Evolutionary conservation across 2,113 vertebrate species (phyloP), one percentile per base, ranked within the genome.

Genomic region (Manacus vitellinus): DNA sequence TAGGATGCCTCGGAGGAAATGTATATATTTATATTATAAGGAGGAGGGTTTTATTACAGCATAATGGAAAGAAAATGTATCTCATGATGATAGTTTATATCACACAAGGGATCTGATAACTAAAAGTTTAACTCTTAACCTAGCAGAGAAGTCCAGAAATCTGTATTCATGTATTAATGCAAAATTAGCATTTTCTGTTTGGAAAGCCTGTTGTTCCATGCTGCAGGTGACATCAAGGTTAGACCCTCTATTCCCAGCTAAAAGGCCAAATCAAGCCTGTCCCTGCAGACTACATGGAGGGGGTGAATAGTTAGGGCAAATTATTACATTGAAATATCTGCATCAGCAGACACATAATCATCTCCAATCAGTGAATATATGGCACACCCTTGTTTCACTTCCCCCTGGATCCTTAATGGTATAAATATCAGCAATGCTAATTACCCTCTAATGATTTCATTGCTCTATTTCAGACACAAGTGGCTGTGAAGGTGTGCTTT

Each of bases 51-150:
- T 97, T 97, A 95, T 97, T 97, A 97, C 93, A 85, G 77, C 80
- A 80, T 98, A 97, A 97, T 97, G 97, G 97, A 97, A 96, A 96
- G 92, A 97, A 97, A 98, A 97, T 96, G 91, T 96, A 96, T 97
- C 96, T 97, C 92, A 92, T 96, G 95, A 97, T 96, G 96, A 95
- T 95, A 85, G 96, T 97, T 97, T 97, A 97, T 96, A 95, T 93
- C 95, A 95, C 97, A 95, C 96, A 95, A 89, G 95, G 96, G 96
- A 97, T 96, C 86, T 5, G 30, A 93, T 96, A 97, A 94, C 93
- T 85, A 87, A 91, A 96, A 97, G 91, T 96, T 97, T 96, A 94
- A 95, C 97, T 97, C 95, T 93, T 97, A 96, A 92, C 95, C 89
- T 80, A 83, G 56, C 73, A 59, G 73, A 37, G 71, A 96, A 94